phyloP scores from a whole-genome alignment of 2,113 vertebrate species.

The Gallinago jamesoni region DNA sequence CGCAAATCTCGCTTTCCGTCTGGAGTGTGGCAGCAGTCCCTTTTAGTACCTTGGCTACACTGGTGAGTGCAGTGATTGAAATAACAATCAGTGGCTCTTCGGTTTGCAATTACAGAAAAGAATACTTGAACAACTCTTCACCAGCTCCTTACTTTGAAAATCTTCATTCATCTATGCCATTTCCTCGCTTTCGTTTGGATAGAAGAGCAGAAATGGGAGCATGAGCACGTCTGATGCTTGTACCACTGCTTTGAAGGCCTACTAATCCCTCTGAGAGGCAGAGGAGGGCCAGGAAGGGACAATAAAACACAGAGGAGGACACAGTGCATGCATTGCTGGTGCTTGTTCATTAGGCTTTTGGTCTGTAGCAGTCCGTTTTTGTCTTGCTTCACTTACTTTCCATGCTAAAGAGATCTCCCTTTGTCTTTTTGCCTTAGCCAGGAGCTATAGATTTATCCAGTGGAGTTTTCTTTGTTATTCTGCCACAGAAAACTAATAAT shows the following conservation, averaged over 20 bases:
- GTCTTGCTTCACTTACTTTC: constrained; percentile 1
- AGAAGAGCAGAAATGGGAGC: background rate
- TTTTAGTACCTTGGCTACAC: background rate
- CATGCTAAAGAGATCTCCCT: background rate
- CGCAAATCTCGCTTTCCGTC: background rate
- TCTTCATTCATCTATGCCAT: fast-evolving
- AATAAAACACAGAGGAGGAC: background rate
- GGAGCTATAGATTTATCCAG: background rate
- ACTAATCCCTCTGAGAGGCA: background rate
- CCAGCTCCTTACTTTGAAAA: background rate
- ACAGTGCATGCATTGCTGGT: background rate
- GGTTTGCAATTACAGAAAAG: background rate
- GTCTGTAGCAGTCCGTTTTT: background rate
- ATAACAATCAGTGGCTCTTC: background rate
- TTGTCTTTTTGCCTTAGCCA: constrained; percentile 8
- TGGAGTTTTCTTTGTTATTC: constrained; percentile 46
- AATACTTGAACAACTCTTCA: background rate
- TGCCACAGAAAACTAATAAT: constrained; percentile 57
- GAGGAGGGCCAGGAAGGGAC: background rate
- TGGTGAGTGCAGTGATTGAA: background rate
- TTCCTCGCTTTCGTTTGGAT: background rate
- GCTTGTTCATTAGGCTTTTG: background rate
- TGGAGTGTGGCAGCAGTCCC: background rate
- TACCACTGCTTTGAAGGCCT: background rate
- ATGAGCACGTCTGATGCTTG: background rate